A percentile compares a stretch with the other conserved stretches of the same genome.
Conservation (phyloP, 2,888 invertebrate species). For the Rhamphomyia laevipes region DNA sequence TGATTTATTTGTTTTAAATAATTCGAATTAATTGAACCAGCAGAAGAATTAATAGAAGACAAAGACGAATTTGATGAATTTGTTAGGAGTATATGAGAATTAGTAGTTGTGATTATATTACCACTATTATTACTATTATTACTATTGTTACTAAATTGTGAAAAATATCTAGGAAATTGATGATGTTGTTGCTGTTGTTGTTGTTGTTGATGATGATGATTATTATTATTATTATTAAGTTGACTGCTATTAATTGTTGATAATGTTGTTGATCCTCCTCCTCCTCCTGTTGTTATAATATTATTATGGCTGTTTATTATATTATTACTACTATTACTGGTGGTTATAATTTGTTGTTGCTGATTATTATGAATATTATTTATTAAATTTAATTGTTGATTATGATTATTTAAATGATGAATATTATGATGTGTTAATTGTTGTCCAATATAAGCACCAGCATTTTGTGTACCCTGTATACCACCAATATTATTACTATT, state of each 20-base stretch:
- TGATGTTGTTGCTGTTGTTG: constrained; percentile 15
- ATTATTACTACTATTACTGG: background rate
- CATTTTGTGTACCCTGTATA: constrained; percentile 3
- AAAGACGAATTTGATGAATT: background rate
- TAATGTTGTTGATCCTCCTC: background rate
- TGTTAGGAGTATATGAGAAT: background rate
- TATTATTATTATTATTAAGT: background rate
- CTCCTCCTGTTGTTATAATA: background rate
- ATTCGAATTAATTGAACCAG: background rate
- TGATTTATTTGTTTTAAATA: constrained; percentile 1
- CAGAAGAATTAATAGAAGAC: background rate
- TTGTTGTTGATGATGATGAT: constrained; percentile 10
- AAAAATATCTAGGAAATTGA: constrained; percentile 15
- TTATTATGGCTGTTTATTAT: background rate
- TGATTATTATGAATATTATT: background rate
- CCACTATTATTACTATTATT: constrained; percentile 8
- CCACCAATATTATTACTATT: constrained; percentile 3
- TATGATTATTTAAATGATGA: background rate
- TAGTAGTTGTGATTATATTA: constrained; percentile 11
- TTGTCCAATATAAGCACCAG: constrained; percentile 18
- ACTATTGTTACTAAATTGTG: constrained; percentile 17
- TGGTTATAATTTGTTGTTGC: background rate
- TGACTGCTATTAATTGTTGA: background rate
- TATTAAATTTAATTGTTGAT: background rate
- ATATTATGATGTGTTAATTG: constrained; percentile 1